Base-by-base conservation (phyloP, 2,113 vertebrate species). In the Xiphophorus couchianus region DNA sequence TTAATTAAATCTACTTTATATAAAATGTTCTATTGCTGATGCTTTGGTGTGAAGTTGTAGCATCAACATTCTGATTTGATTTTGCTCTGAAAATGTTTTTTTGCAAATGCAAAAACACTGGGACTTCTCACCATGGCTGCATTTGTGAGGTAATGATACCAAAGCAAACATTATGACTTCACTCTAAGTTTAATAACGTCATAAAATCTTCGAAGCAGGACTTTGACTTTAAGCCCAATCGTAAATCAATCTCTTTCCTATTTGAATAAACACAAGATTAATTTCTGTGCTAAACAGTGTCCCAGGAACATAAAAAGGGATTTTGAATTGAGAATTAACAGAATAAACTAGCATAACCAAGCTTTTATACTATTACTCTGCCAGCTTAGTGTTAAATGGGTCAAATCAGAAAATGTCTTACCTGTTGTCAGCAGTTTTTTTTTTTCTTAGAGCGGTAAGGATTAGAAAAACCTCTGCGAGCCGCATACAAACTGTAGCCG, bases 181-280 rank as follows among this genome's bases (percentile, higher is more conserved):
- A 62, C 4, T 29, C 0, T 8, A 39, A 27, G 73, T 69, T 17
- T 64, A 37, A 73, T 76, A 62, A 78, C 28, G 67, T 71, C 76
- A 84, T 92, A 92, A 90, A 33, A 54, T 39, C 62, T 28, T 3
- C 4, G 37, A 12, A 58, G 27, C 7, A 70, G 85, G 85, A 93
- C 88, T 86, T 91, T 90, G 90, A 84, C 82, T 83, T 17, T 30
- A 1, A 62, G 7, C 39, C 12, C 28, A 3, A 27, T 33, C 0
- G 8, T 64, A 10, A 72, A 74, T 37, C 48, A 15, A 78, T 72
- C 37, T 14, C 61, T 30, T 62, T 35, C 63, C 42, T 62, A 27
- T 15, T 3, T 77, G 35, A 4, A 1, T 15, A n/a, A 58, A 22
- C 8, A 1, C 11, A 29, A 27, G 27, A 17, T n/a, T 2, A 15